phyloP scores from a whole-genome alignment of 2,113 vertebrate species.

The Myiagra hebetior region DNA sequence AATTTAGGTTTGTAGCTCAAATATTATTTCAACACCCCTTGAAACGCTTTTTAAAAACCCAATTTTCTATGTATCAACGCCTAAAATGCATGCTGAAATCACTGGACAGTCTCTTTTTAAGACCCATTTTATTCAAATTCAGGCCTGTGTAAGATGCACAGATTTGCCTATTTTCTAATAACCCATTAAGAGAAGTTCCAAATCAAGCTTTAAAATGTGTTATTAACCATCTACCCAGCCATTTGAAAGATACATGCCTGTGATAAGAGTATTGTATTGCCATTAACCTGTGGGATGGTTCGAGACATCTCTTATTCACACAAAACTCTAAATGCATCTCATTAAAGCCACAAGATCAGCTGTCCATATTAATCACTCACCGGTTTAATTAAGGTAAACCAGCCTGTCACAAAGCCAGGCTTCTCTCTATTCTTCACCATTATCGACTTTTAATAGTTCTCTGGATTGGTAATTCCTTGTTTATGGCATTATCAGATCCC shows the following conservation, averaged over 20 bases:
- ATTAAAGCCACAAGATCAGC: slow-evolving; percentile 68
- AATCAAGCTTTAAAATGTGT: slow-evolving; percentile 65
- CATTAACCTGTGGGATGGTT: slow-evolving; percentile 61
- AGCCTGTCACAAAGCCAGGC: slow-evolving; percentile 63
- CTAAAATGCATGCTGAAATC: background rate
- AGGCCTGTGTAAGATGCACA: background rate
- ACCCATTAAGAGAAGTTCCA: slow-evolving; percentile 47
- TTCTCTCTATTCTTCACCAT: slow-evolving; percentile 62
- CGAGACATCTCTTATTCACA: slow-evolving; percentile 62
- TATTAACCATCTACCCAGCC: slow-evolving; percentile 65
- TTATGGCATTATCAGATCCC: slow-evolving; percentile 40
- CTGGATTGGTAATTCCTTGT: background rate
- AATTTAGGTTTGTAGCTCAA: background rate
- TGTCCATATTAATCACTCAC: slow-evolving; percentile 73
- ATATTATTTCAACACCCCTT: background rate
- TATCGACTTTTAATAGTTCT: slow-evolving; percentile 58
- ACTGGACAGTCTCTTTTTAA: background rate
- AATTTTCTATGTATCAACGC: background rate
- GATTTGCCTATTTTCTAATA: slow-evolving; percentile 30
- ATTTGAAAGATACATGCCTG: slow-evolving; percentile 60
- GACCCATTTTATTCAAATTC: background rate
- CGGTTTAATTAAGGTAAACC: slow-evolving; percentile 76
- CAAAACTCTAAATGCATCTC: slow-evolving; percentile 64
- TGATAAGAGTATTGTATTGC: slow-evolving; percentile 58
- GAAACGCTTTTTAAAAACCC: background rate